A percentile compares a stretch with the other conserved stretches of the same genome.
phyloP scores from a whole-genome alignment of 2,888 invertebrate genomes.

The Dryomyza anilis region DNA sequence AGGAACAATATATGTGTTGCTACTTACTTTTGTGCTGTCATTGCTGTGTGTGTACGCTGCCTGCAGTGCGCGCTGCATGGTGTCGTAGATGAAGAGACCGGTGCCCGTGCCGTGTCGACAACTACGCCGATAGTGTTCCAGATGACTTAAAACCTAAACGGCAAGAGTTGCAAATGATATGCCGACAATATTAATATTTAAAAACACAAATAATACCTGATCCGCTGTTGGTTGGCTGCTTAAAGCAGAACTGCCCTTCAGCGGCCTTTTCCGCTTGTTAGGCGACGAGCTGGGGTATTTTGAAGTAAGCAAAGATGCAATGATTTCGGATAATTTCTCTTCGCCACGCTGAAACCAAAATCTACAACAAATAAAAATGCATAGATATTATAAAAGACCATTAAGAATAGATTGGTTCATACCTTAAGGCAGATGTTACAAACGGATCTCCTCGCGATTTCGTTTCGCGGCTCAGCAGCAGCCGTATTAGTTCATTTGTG shows the following conservation, averaged over 20 bases:
- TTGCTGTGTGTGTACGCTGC: conserved; percentile 86
- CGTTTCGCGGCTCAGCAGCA: conserved; percentile 77
- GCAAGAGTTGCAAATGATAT: no score
- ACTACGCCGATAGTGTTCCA: conserved; percentile 85
- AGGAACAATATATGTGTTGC: no score
- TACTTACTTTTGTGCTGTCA: conserved; percentile 80
- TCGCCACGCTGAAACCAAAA: conserved; percentile 95
- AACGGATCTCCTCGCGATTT: conserved; percentile 80
- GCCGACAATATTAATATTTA: no score
- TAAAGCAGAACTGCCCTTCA: conserved; percentile 72
- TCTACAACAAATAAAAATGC: conserved; percentile 40
- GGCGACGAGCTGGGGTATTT: conserved; percentile 87
- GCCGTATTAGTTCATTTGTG: conserved; percentile 81
- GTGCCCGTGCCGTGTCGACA: conserved; percentile 70
- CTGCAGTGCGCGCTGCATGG: conserved; percentile 89
- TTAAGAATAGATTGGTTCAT: not conserved
- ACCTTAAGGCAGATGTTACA: conserved; percentile 86
- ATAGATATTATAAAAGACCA: not conserved
- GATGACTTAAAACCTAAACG: conserved; percentile 80
- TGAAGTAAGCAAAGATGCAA: conserved; percentile 78
- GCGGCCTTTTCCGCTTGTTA: conserved; percentile 86
- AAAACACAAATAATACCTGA: conserved; percentile 63
- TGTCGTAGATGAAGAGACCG: conserved; percentile 84
- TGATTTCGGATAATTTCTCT: conserved; percentile 82
- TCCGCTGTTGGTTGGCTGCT: conserved; percentile 79